Base-by-base conservation (phyloP, 2,888 invertebrate genomes). In the Diabrotica balteata region DNA sequence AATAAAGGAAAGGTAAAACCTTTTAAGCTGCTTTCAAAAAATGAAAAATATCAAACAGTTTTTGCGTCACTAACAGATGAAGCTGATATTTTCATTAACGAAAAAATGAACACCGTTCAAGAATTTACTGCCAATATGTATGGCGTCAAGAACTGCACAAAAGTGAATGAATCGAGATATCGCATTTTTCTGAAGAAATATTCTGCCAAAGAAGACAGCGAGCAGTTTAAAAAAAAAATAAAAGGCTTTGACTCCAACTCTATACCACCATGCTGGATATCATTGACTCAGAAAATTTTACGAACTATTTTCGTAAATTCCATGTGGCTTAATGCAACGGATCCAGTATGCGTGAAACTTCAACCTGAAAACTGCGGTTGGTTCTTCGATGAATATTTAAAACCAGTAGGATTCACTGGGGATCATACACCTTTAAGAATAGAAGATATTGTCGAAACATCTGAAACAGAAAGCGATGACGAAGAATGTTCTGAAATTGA, bases 61-160 rank as follows among this genome's bases (percentile, higher is more conserved):
- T n/a, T n/a, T n/a, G n/a, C n/a, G n/a, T n/a, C n/a, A n/a, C n/a
- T n/a, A n/a, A n/a, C n/a, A n/a, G n/a, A n/a, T n/a, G n/a, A n/a
- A n/a, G 50, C 50, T 66, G 73, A 78, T 68, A 71, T 76, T 72
- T 73, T 74, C 53, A 61, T 72, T 71, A 64, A 72, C 50, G 75
- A 79, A 72, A 79, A 79, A 77, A 79, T 79, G 61, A 65, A 76
- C 4, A 65, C 53, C 9, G 74, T 78, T 72, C 78, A 80, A 73
- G 76, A 79, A 69, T 80, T 79, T 76, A 79, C 80, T 1, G 62
- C 72, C 53, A 58, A 43, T 67, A 76, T 79, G 74, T 80, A 80
- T 74, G 74, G 76, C 3, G 65, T 77, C 17, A 75, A 68, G 17
- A 55, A 79, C 58, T 79, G 78, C 64, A 69, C 60, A 32, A 73